These are phyloP conservation scores for Anguilla anguilla DNA, from an alignment of 2,797 vertebrate genomes.

Conservation along the genomic window DNA sequence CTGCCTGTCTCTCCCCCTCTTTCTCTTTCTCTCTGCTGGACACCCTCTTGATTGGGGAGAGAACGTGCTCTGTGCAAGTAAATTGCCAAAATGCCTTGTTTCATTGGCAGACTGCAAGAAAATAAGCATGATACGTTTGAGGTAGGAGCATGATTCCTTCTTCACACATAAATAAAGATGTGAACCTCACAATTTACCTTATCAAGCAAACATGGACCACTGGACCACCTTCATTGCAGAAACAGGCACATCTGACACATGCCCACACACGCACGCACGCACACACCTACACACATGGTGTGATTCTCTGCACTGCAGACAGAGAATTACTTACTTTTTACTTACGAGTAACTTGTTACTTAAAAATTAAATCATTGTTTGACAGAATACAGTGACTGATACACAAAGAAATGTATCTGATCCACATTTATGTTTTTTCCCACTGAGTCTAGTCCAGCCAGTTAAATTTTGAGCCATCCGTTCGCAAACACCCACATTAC, in stretches of 20 bases:
- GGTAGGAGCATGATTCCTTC: not conserved
- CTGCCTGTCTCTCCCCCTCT: conserved; percentile 23
- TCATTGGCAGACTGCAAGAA: conserved; percentile 32
- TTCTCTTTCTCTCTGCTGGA: conserved; percentile 22
- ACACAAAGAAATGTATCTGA: too few species aligned
- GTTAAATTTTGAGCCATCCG: too few species aligned
- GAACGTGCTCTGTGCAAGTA: conserved; percentile 23
- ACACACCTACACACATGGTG: not conserved
- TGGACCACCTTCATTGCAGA: not conserved
- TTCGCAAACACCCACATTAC: too few species aligned
- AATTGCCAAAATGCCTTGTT: conserved; percentile 26
- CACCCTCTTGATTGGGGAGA: conserved; percentile 21
- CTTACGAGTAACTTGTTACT: too few species aligned
- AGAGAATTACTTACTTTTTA: too few species aligned
- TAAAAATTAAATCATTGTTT: too few species aligned
- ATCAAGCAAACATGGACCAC: not conserved
- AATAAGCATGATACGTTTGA: conserved; percentile 24
- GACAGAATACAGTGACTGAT: too few species aligned
- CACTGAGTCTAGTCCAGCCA: too few species aligned
- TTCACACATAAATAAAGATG: conserved; percentile 13
- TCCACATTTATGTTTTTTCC: too few species aligned
- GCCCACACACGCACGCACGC: not conserved
- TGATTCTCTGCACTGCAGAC: not conserved
- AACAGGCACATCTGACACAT: not conserved
- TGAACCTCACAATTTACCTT: not conserved